Conservation (phyloP, 2,888 invertebrate species). For the Leptogaster cylindrica region DNA sequence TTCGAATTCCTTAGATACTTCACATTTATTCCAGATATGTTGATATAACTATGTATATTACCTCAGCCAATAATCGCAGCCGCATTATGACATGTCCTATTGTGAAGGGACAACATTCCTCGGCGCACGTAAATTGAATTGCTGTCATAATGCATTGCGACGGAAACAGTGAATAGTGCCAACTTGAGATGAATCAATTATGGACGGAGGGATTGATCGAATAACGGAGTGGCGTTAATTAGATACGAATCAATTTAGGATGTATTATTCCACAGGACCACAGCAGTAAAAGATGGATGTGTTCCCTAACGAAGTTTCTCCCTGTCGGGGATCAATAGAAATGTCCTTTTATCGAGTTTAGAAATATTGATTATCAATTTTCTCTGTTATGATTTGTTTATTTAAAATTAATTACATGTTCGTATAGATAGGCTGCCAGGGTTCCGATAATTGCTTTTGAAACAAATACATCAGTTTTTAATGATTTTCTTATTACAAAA, state of each 20-base stretch:
- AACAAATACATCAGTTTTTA: no score
- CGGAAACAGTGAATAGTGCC: neutral
- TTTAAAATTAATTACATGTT: no score
- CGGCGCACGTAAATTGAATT: conserved; percentile 22
- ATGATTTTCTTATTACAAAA: no score
- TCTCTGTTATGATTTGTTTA: no score
- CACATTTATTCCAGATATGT: conserved; percentile 20
- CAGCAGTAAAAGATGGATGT: no score
- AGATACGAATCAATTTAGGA: neutral
- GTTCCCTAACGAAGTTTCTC: no score
- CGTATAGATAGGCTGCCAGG: no score
- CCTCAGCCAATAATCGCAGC: conserved; percentile 8
- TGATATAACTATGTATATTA: conserved; percentile 19
- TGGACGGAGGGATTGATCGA: conserved; percentile 13
- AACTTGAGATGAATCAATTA: conserved; percentile 28
- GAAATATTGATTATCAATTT: no score
- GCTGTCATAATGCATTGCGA: conserved; percentile 16
- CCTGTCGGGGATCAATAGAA: no score
- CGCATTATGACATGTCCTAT: conserved; percentile 24
- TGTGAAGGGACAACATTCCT: conserved; percentile 21
- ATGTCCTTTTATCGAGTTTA: no score
- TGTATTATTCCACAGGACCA: no score
- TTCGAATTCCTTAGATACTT: conserved; percentile 23
- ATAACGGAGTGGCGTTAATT: conserved; percentile 20
- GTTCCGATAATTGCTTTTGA: no score